A percentile compares a stretch with the other conserved stretches of the same genome.
Evolutionary conservation across 2,888 invertebrate genomes (phyloP).

Genomic region (Hedychridium roseum): DNA sequence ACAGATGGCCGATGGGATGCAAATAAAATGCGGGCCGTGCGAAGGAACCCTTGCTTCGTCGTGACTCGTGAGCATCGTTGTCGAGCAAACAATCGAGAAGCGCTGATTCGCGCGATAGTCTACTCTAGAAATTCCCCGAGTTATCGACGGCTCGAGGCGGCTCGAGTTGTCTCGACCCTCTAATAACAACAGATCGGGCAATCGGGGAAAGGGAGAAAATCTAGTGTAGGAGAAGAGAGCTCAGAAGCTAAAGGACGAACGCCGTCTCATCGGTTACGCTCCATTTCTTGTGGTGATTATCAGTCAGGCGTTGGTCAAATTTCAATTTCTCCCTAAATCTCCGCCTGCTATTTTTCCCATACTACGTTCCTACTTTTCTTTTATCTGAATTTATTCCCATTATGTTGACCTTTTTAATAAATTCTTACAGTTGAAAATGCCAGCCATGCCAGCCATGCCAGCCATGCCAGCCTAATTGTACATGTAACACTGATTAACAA

Average conservation of each 20-base stretch:
- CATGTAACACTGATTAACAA: too few species aligned
- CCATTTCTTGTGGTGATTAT: constrained; percentile 18
- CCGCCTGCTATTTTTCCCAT: background rate
- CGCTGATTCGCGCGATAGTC: constrained; percentile 23
- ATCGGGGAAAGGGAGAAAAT: constrained; percentile 23
- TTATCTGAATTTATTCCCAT: too few species aligned
- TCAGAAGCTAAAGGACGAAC: background rate
- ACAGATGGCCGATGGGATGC: too few species aligned
- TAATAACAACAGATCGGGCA: constrained; percentile 20
- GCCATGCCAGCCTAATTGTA: too few species aligned
- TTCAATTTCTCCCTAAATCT: background rate
- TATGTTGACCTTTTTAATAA: too few species aligned
- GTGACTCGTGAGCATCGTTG: too few species aligned
- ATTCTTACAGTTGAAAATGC: too few species aligned
- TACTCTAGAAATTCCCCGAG: constrained; percentile 21
- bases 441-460: too few species aligned
- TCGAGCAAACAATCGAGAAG: constrained; percentile 24
- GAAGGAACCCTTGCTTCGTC: too few species aligned
- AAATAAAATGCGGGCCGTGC: too few species aligned
- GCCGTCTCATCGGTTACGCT: constrained; percentile 15
- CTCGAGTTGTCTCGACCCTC: too few species aligned
- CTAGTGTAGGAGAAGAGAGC: constrained; percentile 16
- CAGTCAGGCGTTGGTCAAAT: background rate
- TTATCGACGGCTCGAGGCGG: constrained; percentile 9
- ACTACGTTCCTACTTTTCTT: too few species aligned